These are phyloP conservation scores for Cataglyphis cursor DNA, from an alignment of 2,888 invertebrate species.

Conservation along the genomic window DNA sequence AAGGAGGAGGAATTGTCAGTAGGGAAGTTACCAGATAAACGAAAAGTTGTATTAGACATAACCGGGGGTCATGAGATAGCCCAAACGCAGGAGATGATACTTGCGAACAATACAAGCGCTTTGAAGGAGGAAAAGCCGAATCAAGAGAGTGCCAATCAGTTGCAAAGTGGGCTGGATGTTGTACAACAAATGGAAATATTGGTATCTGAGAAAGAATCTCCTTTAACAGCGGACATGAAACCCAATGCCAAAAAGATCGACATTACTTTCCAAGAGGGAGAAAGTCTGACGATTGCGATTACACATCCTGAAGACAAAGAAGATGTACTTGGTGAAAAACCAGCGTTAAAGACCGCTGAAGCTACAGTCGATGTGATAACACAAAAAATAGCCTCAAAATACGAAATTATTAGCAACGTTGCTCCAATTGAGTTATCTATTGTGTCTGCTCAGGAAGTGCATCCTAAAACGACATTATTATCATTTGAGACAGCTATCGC, in stretches of 20 bases:
- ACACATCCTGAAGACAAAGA: slow-evolving; percentile 85
- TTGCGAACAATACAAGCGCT: slow-evolving; percentile 76
- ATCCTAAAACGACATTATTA: slow-evolving; percentile 78
- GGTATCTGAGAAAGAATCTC: slow-evolving; percentile 88
- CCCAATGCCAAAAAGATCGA: slow-evolving; percentile 88
- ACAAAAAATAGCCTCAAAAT: slow-evolving; percentile 80
- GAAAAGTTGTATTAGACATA: slow-evolving; percentile 75
- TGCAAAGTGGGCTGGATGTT: slow-evolving; percentile 87
- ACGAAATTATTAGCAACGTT: slow-evolving; percentile 80
- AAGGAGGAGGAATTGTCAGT: slow-evolving; percentile 78
- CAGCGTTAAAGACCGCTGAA: slow-evolving; percentile 76
- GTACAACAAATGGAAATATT: slow-evolving; percentile 87
- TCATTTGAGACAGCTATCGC: slow-evolving; percentile 80
- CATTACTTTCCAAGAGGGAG: slow-evolving; percentile 88
- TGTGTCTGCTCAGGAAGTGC: slow-evolving; percentile 70
- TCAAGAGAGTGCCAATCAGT: slow-evolving; percentile 78
- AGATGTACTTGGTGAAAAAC: slow-evolving; percentile 73
- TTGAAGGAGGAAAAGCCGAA: slow-evolving; percentile 84
- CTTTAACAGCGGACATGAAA: slow-evolving; percentile 85
- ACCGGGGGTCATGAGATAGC: slow-evolving; percentile 82
- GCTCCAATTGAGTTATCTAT: slow-evolving; percentile 73
- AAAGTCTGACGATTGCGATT: slow-evolving; percentile 89
- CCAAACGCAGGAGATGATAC: slow-evolving; percentile 81
- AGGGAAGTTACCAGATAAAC: slow-evolving; percentile 75
- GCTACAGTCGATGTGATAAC: slow-evolving; percentile 80